phyloP scores from a whole-genome alignment of 1,140 invertebrate genomes.

The Calycopis cecrops region DNA sequence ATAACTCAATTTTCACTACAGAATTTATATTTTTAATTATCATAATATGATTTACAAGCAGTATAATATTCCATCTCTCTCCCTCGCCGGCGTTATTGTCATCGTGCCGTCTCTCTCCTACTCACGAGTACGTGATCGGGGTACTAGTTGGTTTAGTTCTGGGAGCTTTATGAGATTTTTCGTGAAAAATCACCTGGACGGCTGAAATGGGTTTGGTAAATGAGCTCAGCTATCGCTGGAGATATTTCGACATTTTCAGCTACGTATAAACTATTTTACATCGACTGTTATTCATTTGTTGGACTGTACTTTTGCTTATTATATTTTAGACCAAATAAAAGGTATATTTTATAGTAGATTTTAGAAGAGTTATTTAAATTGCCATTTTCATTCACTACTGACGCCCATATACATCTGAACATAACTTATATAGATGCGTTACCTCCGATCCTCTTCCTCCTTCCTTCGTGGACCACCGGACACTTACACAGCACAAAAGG shows the following conservation, averaged over 20 bases:
- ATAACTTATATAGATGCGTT: no score
- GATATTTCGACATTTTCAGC: constrained; percentile 2
- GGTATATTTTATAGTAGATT: no score
- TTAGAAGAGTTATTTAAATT: no score
- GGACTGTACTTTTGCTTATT: not conserved
- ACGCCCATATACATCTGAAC: no score
- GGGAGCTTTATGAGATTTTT: constrained; percentile 32
- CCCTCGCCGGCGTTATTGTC: constrained; percentile 7
- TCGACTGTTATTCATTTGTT: no score
- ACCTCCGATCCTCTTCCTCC: no score
- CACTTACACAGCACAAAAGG: no score
- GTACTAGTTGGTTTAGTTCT: constrained; percentile 32
- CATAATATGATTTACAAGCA: not conserved
- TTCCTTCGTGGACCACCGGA: no score
- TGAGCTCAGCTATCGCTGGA: constrained; percentile 20
- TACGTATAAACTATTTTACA: no score
- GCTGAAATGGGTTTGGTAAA: constrained; percentile 25
- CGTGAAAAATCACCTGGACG: constrained; percentile 38
- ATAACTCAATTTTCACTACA: not conserved
- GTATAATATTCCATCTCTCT: constrained; percentile 7
- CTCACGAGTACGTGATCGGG: constrained; percentile 30
- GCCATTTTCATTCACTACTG: no score
- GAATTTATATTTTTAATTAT: constrained; percentile 6
- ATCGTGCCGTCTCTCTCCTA: constrained; percentile 7
- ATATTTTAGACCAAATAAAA: no score